A percentile compares a stretch with the other conserved stretches of the same genome.
These are phyloP conservation scores for Copsychus sechellarum DNA, from an alignment of 2,113 vertebrate species.

Conservation along the genomic window DNA sequence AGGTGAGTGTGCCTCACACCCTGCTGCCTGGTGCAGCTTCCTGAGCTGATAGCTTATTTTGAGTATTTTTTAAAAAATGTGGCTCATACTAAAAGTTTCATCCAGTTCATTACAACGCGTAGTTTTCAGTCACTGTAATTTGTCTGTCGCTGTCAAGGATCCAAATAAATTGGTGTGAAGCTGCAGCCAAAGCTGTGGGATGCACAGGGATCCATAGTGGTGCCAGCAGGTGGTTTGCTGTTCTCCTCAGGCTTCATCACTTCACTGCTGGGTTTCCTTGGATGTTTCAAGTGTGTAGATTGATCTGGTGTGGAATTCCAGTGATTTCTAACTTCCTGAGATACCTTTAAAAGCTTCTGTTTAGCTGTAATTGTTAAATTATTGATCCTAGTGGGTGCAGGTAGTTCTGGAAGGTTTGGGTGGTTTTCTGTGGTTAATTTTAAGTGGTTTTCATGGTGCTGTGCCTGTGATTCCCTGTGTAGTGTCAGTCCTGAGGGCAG, in stretches of 20 bases:
- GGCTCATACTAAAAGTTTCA: not conserved
- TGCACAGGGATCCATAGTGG: accelerated
- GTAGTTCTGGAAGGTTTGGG: not conserved
- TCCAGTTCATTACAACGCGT: accelerated
- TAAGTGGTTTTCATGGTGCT: not conserved
- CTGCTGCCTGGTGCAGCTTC: not conserved
- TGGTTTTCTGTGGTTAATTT: not conserved
- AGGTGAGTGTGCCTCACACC: not conserved
- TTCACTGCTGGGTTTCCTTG: not conserved
- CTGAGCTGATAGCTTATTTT: accelerated
- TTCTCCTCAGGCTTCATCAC: not conserved
- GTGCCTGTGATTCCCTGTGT: accelerated
- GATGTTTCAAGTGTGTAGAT: accelerated
- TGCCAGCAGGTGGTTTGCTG: not conserved
- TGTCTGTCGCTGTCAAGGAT: accelerated
- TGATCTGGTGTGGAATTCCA: not conserved
- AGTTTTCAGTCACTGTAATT: not conserved
- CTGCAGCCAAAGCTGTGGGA: not conserved
- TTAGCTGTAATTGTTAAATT: not conserved
- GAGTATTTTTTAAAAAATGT: accelerated
- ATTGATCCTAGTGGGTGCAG: not conserved
- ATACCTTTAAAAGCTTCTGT: not conserved
- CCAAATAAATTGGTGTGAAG: accelerated
- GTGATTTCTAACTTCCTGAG: not conserved
- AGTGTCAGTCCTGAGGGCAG: not conserved